These are phyloP conservation scores for Enteromius viviparus DNA, from an alignment of 2,797 vertebrate genomes.

Conservation along the genomic window DNA sequence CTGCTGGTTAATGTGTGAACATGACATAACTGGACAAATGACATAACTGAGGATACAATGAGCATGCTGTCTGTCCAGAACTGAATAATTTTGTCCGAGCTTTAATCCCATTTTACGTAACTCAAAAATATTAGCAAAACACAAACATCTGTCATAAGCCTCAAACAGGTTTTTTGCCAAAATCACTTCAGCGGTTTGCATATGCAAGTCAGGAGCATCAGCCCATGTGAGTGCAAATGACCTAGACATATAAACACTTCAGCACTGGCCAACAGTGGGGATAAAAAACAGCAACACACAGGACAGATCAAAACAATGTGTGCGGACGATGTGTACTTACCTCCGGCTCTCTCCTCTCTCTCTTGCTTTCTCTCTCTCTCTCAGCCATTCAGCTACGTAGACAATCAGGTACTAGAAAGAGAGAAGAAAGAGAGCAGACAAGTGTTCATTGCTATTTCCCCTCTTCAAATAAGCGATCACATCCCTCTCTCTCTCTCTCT, in stretches of 20 bases:
- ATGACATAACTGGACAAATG: conserved; percentile 22
- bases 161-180: background rate
- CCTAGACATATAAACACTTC: conserved; percentile 10
- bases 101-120: conserved; percentile 3
- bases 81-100: background rate
- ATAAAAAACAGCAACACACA: background rate
- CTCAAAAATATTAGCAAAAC: background rate
- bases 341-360: conserved; percentile 20
- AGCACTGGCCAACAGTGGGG: background rate
- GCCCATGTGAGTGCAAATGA: background rate
- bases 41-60: conserved; percentile 4
- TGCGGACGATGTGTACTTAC: conserved; percentile 43
- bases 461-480: conserved; percentile 44
- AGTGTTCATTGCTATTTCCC: conserved; percentile 35
- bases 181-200: background rate
- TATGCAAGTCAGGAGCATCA: background rate
- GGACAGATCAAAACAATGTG: conserved; percentile 19
- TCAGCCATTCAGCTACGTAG: background rate
- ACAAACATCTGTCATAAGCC: background rate
- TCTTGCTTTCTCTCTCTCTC: background rate
- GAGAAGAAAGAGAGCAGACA: conserved; percentile 32
- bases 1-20: conserved; percentile 11
- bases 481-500: conserved; percentile 23
- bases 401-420: conserved; percentile 34
- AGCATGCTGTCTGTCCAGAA: background rate